Conservation (phyloP, 2,888 invertebrate genomes). For the Endotricha flammealis region DNA sequence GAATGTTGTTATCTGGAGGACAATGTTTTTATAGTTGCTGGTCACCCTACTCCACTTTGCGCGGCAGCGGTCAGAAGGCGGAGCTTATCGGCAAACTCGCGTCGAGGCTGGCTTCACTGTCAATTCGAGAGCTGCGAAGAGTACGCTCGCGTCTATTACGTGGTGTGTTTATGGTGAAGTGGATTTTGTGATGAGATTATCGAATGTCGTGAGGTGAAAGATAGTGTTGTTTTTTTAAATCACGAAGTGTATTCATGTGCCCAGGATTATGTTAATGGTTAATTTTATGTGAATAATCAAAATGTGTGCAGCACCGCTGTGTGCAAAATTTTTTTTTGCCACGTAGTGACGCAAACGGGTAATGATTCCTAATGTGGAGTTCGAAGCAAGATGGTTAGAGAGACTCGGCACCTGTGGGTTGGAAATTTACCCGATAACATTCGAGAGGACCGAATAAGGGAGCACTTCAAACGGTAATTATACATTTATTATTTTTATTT, state of each 20-base stretch:
- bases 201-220: slow-evolving; percentile 74
- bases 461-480: slow-evolving; percentile 96
- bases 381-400: slow-evolving; percentile 99
- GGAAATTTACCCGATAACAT: slow-evolving; percentile 99
- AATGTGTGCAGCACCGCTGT: slow-evolving; percentile 73
- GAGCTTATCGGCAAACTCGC: slow-evolving; percentile 78
- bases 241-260: slow-evolving; percentile 60
- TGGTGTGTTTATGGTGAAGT: slow-evolving; percentile 75
- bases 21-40: slow-evolving; percentile 23
- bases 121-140: slow-evolving; percentile 76
- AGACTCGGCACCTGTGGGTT: slow-evolving; percentile 99
- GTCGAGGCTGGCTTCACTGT: slow-evolving; percentile 74
- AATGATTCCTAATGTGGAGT: slow-evolving; percentile 93
- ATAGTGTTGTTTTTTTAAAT: slow-evolving; percentile 59
- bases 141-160: slow-evolving; percentile 75
- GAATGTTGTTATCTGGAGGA: too few species aligned
- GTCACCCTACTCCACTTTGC: slow-evolving; percentile 73
- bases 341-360: slow-evolving; percentile 81
- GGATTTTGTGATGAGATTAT: slow-evolving; percentile 72
- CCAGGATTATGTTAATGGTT: slow-evolving; percentile 59
- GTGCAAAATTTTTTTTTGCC: slow-evolving; percentile 78
- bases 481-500: slow-evolving; percentile 20
- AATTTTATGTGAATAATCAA: slow-evolving; percentile 64
- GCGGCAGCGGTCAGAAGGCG: slow-evolving; percentile 79
- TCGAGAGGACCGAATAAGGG: slow-evolving; percentile 97